These are phyloP conservation scores for Tipula lateralis DNA, from an alignment of 2,888 invertebrate species.

Conservation along the genomic window DNA sequence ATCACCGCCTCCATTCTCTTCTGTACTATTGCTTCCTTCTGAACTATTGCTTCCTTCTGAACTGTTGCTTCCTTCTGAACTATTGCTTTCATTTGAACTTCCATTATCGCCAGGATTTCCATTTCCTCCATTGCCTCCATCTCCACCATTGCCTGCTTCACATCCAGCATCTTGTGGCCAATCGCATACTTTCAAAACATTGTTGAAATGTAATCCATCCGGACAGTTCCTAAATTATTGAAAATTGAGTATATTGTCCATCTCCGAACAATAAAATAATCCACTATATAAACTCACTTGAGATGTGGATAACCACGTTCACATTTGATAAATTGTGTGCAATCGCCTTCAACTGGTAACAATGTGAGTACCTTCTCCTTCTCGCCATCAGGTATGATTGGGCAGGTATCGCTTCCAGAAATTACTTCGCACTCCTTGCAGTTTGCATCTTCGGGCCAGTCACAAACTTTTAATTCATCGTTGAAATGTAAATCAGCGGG, in stretches of 20 bases:
- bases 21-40: background rate
- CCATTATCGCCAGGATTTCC: background rate
- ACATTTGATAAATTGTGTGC: background rate
- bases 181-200: background rate
- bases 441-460: background rate
- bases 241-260: background rate
- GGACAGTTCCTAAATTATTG: background rate
- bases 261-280: too few species aligned
- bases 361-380: background rate
- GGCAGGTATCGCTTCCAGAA: background rate
- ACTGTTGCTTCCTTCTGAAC: background rate
- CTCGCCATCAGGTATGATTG: background rate
- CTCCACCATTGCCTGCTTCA: background rate
- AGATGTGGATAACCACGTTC: background rate
- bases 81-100: background rate
- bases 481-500: background rate
- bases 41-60: background rate
- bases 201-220: background rate
- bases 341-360: background rate
- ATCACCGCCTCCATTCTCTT: background rate
- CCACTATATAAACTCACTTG: background rate
- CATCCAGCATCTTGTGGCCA: constrained; percentile 12
- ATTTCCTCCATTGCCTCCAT: background rate
- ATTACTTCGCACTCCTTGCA: background rate
- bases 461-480: background rate